Percentiles rank a stretch among this genome's conserved stretches.
phyloP scores from a whole-genome alignment of 2,113 vertebrate genomes.

The Larimichthys polyactis region DNA sequence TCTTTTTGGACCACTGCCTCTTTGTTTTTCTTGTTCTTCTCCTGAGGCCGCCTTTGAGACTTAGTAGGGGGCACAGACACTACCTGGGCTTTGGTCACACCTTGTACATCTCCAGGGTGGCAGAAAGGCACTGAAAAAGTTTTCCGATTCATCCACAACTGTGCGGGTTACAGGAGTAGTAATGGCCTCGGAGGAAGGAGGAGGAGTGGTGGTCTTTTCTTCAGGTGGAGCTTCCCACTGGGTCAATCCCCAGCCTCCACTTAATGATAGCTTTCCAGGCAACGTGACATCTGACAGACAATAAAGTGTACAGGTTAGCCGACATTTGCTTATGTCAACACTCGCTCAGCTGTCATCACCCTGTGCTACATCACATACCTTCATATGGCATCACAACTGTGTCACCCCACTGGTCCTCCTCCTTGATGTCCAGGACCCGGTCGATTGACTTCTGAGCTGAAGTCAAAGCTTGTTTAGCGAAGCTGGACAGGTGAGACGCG shows the following conservation, averaged over 20 bases:
- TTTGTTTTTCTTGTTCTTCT: conserved; percentile 82
- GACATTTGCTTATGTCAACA: neutral
- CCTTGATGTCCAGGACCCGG: conserved; percentile 96
- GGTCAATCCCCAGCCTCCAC: conserved; percentile 93
- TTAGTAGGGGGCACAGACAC: conserved; percentile 95
- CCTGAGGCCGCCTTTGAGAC: conserved; percentile 86
- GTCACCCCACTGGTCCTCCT: conserved; percentile 92
- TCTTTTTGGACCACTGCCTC: conserved; percentile 49
- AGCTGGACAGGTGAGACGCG: conserved; percentile 96
- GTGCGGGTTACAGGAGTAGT: conserved; percentile 96
- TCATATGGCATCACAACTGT: conserved; percentile 83
- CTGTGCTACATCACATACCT: conserved; percentile 78
- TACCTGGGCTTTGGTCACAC: conserved; percentile 85
- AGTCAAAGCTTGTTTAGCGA: conserved; percentile 97
- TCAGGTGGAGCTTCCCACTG: conserved; percentile 91
- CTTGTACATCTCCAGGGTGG: conserved; percentile 86
- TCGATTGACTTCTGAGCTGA: conserved; percentile 98
- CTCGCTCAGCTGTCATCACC: neutral
- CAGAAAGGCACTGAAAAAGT: conserved; percentile 97
- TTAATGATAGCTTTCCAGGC: conserved; percentile 85
- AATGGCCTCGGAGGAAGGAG: conserved; percentile 90
- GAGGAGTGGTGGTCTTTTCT: conserved; percentile 79
- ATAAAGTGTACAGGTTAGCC: neutral
- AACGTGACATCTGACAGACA: conserved; percentile 72
- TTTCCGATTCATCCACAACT: conserved; percentile 95